phyloP scores from a whole-genome alignment of 2,888 invertebrate genomes.

The Pyrrhosoma nymphula region DNA sequence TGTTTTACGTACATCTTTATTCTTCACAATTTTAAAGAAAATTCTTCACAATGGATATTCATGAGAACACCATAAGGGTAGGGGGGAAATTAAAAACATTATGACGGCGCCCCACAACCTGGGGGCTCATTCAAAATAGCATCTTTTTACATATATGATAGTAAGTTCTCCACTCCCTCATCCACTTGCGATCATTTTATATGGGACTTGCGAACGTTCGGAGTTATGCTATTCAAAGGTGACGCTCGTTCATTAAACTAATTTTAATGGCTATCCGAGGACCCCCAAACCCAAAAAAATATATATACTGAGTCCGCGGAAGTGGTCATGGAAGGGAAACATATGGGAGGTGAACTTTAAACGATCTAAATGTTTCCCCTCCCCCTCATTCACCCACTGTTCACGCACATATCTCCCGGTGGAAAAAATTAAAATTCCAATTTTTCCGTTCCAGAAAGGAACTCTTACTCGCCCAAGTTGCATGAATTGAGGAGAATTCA shows the following conservation, averaged over 20 bases:
- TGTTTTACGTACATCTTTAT: conserved; percentile 63
- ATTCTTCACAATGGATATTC: conserved; percentile 55
- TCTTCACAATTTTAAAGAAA: conserved; percentile 57
- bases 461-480: neutral
- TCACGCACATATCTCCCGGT: neutral
- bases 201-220: conserved; percentile 10
- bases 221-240: neutral
- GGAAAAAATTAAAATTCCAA: neutral
- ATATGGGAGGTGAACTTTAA: neutral
- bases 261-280: neutral
- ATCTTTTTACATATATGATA: conserved; percentile 60
- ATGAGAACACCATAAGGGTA: conserved; percentile 59
- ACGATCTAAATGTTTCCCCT: conserved; percentile 14
- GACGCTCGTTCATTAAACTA: neutral
- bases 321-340: conserved; percentile 25
- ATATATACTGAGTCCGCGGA: conserved; percentile 2
- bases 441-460: neutral
- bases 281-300: neutral
- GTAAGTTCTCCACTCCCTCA: conserved; percentile 57
- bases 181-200: conserved; percentile 42
- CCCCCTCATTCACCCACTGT: neutral
- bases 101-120: conserved; percentile 21
- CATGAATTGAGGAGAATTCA: conserved; percentile 33
- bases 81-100: conserved; percentile 54
- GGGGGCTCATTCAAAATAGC: conserved; percentile 56